Base-by-base conservation (phyloP, 2,797 vertebrate species). In the Typhlichthys eigenmanni region DNA sequence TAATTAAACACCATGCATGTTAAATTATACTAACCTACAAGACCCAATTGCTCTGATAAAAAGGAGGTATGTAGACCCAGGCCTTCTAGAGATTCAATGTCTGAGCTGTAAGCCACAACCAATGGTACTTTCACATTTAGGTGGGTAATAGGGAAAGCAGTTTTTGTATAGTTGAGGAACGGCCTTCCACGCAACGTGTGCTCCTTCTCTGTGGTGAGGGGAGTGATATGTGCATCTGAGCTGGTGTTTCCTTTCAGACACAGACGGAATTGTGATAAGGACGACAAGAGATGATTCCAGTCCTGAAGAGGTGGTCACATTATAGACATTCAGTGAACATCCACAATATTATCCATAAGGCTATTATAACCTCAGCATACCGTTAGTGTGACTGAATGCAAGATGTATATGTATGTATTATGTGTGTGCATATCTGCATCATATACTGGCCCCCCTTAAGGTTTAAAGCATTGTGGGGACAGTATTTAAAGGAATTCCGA, bases 241-340 rank as follows among this genome's bases (percentile, higher is more conserved):
- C 64, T 80, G 55, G 51, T 8, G 69, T 79, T 85, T 53, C 51
- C 58, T 59, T 71, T 82, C 5, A 59, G 45, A 78, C 93, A 94
- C 58, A 94, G 82, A 32, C 82, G 76, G 17, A 90, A 72, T 45
- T 72, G 60, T 19, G 92, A 84, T 45, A 94, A 64, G 11, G 92
- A 87, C 0, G 68, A 81, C 19, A 94, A 76, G 38, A 94, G 57
- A 66, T 58, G 60, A 71, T 94, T 93, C 93, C 93, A 94, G 81
- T 93, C 92, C 93, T 94, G 54, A 19, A 47, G 64, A 19, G 71
- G 47, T 57, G 9, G 34, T 38, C 7, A 8, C 34, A 38, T 38
- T 17, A 0, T 13, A 58, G n/a, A 9, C 16, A 19, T 29, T 29
- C 24, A 29, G 24, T 17, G 16, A 17, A 9, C 8, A 17, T 19